Evolutionary conservation across 1,140 invertebrate species (phyloP).

Genomic region (Apis laboriosa): DNA sequence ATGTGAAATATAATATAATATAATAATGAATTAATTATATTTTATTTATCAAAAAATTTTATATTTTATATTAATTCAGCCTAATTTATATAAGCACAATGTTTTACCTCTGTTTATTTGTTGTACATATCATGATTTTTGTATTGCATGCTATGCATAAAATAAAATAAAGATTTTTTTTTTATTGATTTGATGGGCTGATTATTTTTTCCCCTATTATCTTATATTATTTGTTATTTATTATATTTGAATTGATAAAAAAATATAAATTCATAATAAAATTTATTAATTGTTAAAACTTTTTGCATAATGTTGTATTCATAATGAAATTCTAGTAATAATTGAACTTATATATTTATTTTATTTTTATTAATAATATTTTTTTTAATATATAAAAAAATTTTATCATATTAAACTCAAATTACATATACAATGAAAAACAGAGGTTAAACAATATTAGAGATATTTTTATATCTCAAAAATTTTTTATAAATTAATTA

Average conservation of each 20-base stretch:
- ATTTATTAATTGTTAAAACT: neutral
- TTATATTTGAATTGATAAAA: slow-evolving; percentile 34
- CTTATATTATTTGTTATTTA: slow-evolving; percentile 69
- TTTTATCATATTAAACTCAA: neutral
- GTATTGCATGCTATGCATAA: slow-evolving; percentile 77
- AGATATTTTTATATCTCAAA: slow-evolving; percentile 11
- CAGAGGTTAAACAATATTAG: slow-evolving; percentile 57
- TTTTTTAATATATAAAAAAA: neutral
- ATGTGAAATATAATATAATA: slow-evolving; percentile 4
- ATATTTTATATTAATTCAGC: slow-evolving; percentile 40
- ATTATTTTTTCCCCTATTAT: slow-evolving; percentile 74
- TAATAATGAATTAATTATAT: slow-evolving; percentile 9
- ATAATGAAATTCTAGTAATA: neutral
- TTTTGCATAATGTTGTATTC: neutral
- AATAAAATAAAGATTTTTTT: slow-evolving; percentile 78
- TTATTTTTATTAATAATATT: neutral
- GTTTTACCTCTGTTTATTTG: slow-evolving; percentile 67
- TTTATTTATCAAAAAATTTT: slow-evolving; percentile 27
- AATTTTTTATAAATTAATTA: neutral
- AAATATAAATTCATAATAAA: neutral
- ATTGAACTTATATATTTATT: neutral
- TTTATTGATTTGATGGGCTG: slow-evolving; percentile 71
- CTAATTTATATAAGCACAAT: slow-evolving; percentile 65
- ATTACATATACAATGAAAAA: slow-evolving; percentile 41
- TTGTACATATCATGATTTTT: slow-evolving; percentile 70